Evolutionary conservation across 1,140 invertebrate species (phyloP).

Genomic region (Meloidogyne hapla): DNA sequence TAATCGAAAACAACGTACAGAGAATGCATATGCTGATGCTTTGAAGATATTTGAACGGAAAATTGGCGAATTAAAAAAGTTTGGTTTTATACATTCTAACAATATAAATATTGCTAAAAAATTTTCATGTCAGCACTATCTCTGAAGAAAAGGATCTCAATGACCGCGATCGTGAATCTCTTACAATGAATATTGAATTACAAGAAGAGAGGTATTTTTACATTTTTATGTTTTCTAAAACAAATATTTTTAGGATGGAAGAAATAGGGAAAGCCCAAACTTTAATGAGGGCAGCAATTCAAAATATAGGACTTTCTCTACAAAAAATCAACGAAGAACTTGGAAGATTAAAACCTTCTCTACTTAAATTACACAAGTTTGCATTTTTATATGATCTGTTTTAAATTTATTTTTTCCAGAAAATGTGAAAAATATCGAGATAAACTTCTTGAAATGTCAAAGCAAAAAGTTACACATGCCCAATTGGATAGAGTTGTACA

Average conservation of each 20-base stretch:
- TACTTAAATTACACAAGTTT: slow-evolving; percentile 33
- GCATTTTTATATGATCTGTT: background rate
- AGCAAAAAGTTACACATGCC: slow-evolving; percentile 27
- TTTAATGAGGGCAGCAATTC: slow-evolving; percentile 21
- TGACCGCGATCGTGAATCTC: slow-evolving; percentile 21
- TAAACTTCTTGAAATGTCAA: slow-evolving; percentile 18
- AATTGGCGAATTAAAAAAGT: slow-evolving; percentile 27
- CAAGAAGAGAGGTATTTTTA: slow-evolving; percentile 19
- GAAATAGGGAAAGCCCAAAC: slow-evolving; percentile 29
- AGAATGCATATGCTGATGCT: slow-evolving; percentile 37
- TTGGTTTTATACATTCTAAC: background rate
- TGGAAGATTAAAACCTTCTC: slow-evolving; percentile 23
- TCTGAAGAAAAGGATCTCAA: background rate
- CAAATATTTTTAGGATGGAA: slow-evolving; percentile 25
- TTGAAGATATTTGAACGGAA: slow-evolving; percentile 33
- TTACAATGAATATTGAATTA: slow-evolving; percentile 30
- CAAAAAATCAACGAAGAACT: slow-evolving; percentile 29
- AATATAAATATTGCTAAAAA: background rate
- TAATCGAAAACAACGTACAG: slow-evolving; percentile 34
- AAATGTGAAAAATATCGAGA: slow-evolving; percentile 34
- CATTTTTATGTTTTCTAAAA: background rate
- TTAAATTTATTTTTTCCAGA: background rate
- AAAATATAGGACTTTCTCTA: slow-evolving; percentile 29
- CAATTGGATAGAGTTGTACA: slow-evolving; percentile 26
- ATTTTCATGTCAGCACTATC: slow-evolving; percentile 7